These are phyloP conservation scores for Thinocorus orbignyianus DNA, from an alignment of 2,113 vertebrate genomes.

Conservation along the genomic window DNA sequence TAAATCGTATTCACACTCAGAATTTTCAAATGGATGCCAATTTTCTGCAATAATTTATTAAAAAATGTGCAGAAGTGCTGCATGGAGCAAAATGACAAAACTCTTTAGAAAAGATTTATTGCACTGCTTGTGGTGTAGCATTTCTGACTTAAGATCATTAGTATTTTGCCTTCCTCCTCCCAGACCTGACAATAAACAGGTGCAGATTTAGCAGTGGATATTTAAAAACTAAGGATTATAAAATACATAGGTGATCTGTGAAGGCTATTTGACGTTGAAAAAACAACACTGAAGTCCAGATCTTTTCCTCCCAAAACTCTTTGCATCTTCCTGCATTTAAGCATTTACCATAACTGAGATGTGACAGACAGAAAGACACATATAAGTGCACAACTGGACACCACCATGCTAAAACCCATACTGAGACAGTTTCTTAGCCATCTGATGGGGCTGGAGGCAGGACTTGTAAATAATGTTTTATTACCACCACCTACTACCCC, in stretches of 20 bases:
- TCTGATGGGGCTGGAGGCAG: not conserved
- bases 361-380: not conserved
- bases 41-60: slow-evolving; percentile 54
- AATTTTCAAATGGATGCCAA: slow-evolving; percentile 44
- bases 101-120: slow-evolving; percentile 63
- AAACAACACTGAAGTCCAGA: not conserved
- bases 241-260: not conserved
- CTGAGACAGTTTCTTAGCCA: not conserved
- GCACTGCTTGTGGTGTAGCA: not conserved
- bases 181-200: not conserved
- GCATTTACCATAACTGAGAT: not conserved
- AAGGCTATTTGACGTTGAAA: not conserved
- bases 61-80: slow-evolving; percentile 32
- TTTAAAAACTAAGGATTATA: not conserved
- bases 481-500: rapidly evolving
- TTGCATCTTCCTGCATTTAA: not conserved
- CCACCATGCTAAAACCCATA: rapidly evolving
- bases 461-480: not conserved
- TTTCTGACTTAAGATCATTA: slow-evolving; percentile 12
- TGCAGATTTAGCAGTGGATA: slow-evolving; percentile 39
- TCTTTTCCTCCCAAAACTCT: not conserved
- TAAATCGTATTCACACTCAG: slow-evolving; percentile 33
- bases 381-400: rapidly evolving
- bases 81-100: slow-evolving; percentile 36
- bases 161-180: not conserved